Conservation (phyloP, 2,888 invertebrate species). For the Hedya salicella region DNA sequence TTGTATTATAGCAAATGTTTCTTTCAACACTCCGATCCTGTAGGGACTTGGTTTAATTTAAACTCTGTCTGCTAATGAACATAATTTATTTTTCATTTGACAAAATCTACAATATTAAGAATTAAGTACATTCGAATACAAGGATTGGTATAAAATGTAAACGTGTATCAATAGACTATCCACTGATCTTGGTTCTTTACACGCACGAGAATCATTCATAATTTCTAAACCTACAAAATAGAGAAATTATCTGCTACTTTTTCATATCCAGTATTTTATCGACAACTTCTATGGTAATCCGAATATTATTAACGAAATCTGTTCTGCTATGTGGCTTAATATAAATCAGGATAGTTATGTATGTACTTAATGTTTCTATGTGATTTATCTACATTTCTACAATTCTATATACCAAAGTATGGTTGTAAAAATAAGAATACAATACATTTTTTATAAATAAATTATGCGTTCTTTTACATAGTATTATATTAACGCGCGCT, state of each 20-base stretch:
- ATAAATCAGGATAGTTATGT: slow-evolving; percentile 19
- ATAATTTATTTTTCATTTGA: slow-evolving; percentile 82
- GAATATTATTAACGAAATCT: not conserved
- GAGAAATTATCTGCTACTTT: slow-evolving; percentile 44
- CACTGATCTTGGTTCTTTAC: slow-evolving; percentile 80
- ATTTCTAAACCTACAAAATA: slow-evolving; percentile 56
- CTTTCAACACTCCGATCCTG: slow-evolving; percentile 50
- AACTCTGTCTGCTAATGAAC: slow-evolving; percentile 76
- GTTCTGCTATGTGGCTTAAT: not conserved
- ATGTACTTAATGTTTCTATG: slow-evolving; percentile 59
- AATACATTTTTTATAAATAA: slow-evolving; percentile 68
- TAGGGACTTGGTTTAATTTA: slow-evolving; percentile 46
- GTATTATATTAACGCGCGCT: slow-evolving; percentile 47
- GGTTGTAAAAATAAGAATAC: slow-evolving; percentile 51
- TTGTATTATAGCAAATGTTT: slow-evolving; percentile 84
- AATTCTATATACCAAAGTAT: slow-evolving; percentile 62
- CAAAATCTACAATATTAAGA: slow-evolving; percentile 83
- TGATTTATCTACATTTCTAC: slow-evolving; percentile 82
- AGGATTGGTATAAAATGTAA: slow-evolving; percentile 84
- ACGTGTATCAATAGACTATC: slow-evolving; percentile 78
- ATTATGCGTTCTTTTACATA: slow-evolving; percentile 60
- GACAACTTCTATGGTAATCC: slow-evolving; percentile 19
- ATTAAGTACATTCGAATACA: slow-evolving; percentile 84
- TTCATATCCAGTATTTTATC: slow-evolving; percentile 16
- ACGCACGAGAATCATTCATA: slow-evolving; percentile 67